Conservation (phyloP, 2,797 vertebrate species). For the Acropternis orthonyx region DNA sequence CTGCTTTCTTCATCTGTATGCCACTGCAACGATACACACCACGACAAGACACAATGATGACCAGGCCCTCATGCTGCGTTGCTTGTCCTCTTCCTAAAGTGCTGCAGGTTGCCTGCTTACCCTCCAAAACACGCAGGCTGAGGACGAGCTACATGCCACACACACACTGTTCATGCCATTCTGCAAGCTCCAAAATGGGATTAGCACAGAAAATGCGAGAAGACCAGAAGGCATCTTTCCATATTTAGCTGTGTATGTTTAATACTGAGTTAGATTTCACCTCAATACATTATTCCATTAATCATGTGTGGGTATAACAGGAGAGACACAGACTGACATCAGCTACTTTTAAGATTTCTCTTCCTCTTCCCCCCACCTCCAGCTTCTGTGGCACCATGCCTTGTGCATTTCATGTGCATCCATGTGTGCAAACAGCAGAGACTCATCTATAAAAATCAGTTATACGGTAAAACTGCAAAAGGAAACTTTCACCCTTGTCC, state of each 20-base stretch:
- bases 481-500: constrained; percentile 57
- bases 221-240: constrained; percentile 43
- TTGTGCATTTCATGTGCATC: constrained; percentile 20
- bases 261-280: constrained; percentile 32
- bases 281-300: neutral
- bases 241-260: constrained; percentile 36
- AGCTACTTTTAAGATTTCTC: constrained; percentile 47
- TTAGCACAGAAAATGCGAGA: constrained; percentile 53
- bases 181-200: constrained; percentile 29
- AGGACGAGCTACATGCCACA: neutral
- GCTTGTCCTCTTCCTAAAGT: neutral
- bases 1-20: neutral
- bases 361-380: neutral
- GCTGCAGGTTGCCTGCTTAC: neutral
- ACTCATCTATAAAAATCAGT: constrained; percentile 19
- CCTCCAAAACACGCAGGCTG: neutral
- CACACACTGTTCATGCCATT: neutral
- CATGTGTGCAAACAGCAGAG: constrained; percentile 26
- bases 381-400: constrained; percentile 8
- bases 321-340: neutral
- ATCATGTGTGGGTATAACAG: neutral
- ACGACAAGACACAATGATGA: neutral
- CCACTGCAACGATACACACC: neutral
- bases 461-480: neutral
- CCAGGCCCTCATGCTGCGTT: neutral